A percentile compares a stretch with the other conserved stretches of the same genome.
Conservation (phyloP, 2,888 invertebrate species). For the Sesia bembeciformis region DNA sequence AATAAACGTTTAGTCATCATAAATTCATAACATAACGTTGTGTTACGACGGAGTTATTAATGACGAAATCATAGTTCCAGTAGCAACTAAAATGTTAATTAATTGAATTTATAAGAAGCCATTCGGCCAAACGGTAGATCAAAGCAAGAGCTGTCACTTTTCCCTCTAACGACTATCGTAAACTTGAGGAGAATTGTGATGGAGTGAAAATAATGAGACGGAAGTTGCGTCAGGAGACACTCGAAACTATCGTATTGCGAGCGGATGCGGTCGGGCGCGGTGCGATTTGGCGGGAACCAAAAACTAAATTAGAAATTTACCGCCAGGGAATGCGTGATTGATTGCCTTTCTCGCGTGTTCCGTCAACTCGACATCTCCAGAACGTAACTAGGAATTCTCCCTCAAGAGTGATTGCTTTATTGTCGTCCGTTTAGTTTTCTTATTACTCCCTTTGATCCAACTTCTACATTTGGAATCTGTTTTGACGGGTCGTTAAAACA, state of each 20-base stretch:
- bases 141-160: constrained; percentile 26
- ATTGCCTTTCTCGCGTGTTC: constrained; percentile 22
- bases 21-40: too few relatives aligned
- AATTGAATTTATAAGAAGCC: constrained; percentile 11
- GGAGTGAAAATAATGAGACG: constrained; percentile 35
- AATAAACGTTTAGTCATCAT: constrained; percentile 1
- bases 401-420: constrained; percentile 23
- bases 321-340: constrained; percentile 34
- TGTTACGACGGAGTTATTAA: not conserved
- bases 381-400: constrained; percentile 3
- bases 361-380: constrained; percentile 1
- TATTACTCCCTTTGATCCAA: not conserved
- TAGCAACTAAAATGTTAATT: not conserved
- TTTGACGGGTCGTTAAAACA: not conserved
- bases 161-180: constrained; percentile 33
- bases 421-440: constrained; percentile 3
- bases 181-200: constrained; percentile 31
- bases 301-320: constrained; percentile 43
- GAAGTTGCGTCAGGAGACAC: constrained; percentile 37
- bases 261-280: constrained; percentile 39
- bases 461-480: not conserved
- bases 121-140: constrained; percentile 27
- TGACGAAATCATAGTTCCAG: not conserved
- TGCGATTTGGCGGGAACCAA: constrained; percentile 37
- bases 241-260: constrained; percentile 24